Conservation (phyloP, 2,888 invertebrate species). For the Pocota personata region DNA sequence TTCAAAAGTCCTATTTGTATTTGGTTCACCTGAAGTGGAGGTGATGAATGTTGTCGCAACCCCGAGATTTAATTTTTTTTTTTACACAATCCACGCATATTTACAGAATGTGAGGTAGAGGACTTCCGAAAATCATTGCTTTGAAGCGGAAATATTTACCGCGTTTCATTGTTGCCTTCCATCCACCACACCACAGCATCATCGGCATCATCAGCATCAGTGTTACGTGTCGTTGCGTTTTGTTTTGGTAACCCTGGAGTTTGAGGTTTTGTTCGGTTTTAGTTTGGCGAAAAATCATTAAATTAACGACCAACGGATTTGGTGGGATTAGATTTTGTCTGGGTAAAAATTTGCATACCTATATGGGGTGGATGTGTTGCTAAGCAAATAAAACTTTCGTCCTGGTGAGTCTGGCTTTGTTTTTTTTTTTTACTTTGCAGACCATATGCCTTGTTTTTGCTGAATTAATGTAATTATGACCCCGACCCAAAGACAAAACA, state of each 20-base stretch:
- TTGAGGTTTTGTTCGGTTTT: slow-evolving; percentile 10
- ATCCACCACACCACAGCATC: background rate
- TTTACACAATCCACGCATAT: slow-evolving; percentile 8
- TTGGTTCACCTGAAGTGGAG: slow-evolving; percentile 70
- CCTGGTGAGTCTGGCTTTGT: background rate
- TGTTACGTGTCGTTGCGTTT: slow-evolving; percentile 1
- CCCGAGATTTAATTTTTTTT: slow-evolving; percentile 39
- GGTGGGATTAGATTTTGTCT: slow-evolving; percentile 69
- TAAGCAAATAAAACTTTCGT: slow-evolving; percentile 58
- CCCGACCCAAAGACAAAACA: slow-evolving; percentile 9
- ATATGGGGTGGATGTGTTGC: slow-evolving; percentile 67
- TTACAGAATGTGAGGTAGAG: slow-evolving; percentile 20
- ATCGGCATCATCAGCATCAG: background rate
- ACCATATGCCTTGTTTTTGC: slow-evolving; percentile 51
- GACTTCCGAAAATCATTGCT: slow-evolving; percentile 67
- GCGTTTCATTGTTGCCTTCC: slow-evolving; percentile 46
- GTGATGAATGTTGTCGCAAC: slow-evolving; percentile 71
- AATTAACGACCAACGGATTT: slow-evolving; percentile 75
- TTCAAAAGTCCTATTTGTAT: slow-evolving; percentile 13
- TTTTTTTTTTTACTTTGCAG: slow-evolving; percentile 1
- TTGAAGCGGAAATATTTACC: slow-evolving; percentile 71
- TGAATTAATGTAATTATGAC: slow-evolving; percentile 61
- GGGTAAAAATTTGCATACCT: slow-evolving; percentile 71
- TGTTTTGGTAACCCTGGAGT: slow-evolving; percentile 37
- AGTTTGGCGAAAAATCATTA: slow-evolving; percentile 73